phyloP scores from a whole-genome alignment of 2,888 invertebrate genomes.

The Netelia virgata region DNA sequence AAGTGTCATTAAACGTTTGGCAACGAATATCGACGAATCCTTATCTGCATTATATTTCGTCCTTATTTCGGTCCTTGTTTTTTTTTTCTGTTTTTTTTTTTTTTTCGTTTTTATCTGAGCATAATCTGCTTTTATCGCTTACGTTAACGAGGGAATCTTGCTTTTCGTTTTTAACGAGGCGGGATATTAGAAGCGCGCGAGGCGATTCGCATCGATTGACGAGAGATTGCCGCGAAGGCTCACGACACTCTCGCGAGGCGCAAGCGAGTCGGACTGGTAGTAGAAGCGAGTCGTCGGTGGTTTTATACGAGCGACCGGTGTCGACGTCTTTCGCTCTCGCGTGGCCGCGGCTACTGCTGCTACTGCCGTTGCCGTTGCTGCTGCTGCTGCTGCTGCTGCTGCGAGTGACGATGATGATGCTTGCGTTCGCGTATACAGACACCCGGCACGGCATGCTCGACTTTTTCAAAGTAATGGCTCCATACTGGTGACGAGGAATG shows the following conservation, averaged over 20 bases:
- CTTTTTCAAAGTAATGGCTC: constrained; percentile 3
- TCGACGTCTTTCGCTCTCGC: constrained; percentile 71
- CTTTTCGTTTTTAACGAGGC: constrained; percentile 33
- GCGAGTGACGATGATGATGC: not conserved
- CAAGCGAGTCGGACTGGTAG: constrained; percentile 81
- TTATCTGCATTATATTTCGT: constrained; percentile 6
- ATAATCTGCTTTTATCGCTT: not conserved
- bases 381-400: constrained; percentile 29
- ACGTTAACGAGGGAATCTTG: constrained; percentile 1
- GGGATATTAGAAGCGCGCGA: constrained; percentile 54
- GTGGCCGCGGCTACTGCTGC: constrained; percentile 36
- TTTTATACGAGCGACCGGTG: constrained; percentile 81
- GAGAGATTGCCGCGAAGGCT: constrained; percentile 50
- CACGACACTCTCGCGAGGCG: constrained; percentile 78
- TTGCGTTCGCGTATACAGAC: constrained; percentile 11
- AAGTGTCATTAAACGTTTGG: constrained; percentile 45
- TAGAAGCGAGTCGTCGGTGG: constrained; percentile 79
- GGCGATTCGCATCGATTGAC: constrained; percentile 64
- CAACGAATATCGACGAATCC: constrained; percentile 25
- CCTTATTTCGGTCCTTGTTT: not conserved
- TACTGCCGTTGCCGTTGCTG: constrained; percentile 49
- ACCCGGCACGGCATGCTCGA: not conserved
- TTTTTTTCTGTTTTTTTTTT: constrained; percentile 7
- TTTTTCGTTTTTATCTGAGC: not conserved
- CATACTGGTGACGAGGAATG: not conserved